Conservation (phyloP, 2,797 vertebrate species). For the Sebastes flavidus region DNA sequence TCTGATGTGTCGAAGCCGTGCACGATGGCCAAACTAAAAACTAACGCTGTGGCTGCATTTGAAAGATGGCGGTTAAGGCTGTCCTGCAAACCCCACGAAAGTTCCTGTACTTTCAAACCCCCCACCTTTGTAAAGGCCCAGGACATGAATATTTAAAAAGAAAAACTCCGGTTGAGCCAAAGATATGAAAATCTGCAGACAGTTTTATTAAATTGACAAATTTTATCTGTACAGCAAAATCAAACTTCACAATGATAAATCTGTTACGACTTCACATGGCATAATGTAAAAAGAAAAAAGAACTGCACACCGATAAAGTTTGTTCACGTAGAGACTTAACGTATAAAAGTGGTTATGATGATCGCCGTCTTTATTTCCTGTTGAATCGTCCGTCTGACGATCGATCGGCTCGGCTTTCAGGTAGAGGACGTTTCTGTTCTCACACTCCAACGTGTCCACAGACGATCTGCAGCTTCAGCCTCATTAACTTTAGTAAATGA, state of each 20-base stretch:
- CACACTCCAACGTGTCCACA: neutral
- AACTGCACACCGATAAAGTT: slow-evolving; percentile 72
- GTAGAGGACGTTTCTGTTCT: neutral
- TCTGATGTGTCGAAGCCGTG: too few relatives aligned
- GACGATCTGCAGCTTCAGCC: neutral
- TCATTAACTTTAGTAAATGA: neutral
- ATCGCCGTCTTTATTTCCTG: slow-evolving; percentile 34
- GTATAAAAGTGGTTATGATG: slow-evolving; percentile 78
- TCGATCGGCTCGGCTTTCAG: neutral
- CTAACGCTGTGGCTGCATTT: too few relatives aligned
- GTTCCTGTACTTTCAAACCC: too few relatives aligned
- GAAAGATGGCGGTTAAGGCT: too few relatives aligned
- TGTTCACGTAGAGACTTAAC: slow-evolving; percentile 79
- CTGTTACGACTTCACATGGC: slow-evolving; percentile 88
- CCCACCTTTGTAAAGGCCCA: neutral
- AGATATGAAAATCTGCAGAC: slow-evolving; percentile 89
- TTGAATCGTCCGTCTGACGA: neutral
- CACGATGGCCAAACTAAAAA: too few relatives aligned
- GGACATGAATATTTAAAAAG: neutral
- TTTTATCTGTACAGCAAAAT: slow-evolving; percentile 92
- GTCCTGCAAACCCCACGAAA: too few relatives aligned
- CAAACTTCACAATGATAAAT: slow-evolving; percentile 86
- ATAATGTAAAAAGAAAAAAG: slow-evolving; percentile 77
- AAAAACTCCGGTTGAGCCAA: slow-evolving; percentile 6
- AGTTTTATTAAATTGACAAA: slow-evolving; percentile 96